phyloP scores from a whole-genome alignment of 2,888 invertebrate species.

The Thymelicus acteon region DNA sequence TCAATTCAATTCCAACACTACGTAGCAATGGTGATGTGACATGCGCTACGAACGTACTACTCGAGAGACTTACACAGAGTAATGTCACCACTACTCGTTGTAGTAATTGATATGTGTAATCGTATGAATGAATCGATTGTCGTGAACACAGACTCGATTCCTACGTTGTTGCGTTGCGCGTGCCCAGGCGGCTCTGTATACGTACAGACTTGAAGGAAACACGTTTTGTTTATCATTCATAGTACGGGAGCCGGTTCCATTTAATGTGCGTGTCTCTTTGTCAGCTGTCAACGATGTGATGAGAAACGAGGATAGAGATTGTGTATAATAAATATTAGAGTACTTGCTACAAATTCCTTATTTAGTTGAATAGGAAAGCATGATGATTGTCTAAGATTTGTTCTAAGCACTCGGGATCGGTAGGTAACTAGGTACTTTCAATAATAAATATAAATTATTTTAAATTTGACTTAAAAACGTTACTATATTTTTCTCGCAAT shows the following conservation, averaged over 20 bases:
- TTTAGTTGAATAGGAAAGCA: too few relatives aligned
- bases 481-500: too few relatives aligned
- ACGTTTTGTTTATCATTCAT: constrained; percentile 36
- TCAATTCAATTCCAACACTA: constrained; percentile 26
- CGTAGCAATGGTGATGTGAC: constrained; percentile 15
- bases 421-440: too few relatives aligned
- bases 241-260: constrained; percentile 41
- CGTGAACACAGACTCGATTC: constrained; percentile 18
- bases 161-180: constrained; percentile 38
- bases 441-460: too few relatives aligned
- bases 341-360: too few relatives aligned
- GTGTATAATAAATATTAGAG: neutral
- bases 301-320: neutral
- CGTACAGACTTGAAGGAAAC: constrained; percentile 40
- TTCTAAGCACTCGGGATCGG: too few relatives aligned
- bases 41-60: constrained; percentile 15
- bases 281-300: neutral
- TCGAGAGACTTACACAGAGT: neutral
- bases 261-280: neutral
- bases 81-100: neutral
- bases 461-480: too few relatives aligned
- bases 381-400: too few relatives aligned
- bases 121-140: constrained; percentile 38
- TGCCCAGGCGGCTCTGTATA: constrained; percentile 42
- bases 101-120: constrained; percentile 30